phyloP scores from a whole-genome alignment of 2,113 vertebrate species.

The Pseudorasbora parva region DNA sequence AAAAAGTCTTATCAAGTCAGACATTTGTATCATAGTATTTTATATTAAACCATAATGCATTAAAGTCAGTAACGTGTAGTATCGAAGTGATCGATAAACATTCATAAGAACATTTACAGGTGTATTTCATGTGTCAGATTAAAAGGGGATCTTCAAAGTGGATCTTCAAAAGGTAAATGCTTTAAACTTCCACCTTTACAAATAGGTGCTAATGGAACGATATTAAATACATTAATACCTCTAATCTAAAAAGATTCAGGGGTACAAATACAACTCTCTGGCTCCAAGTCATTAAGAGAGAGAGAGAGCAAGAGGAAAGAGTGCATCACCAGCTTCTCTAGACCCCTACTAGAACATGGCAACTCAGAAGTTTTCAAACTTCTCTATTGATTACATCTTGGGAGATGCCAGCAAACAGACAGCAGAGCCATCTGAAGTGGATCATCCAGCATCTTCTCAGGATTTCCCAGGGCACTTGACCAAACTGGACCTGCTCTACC shows the following conservation, averaged over 20 bases:
- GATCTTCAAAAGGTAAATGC: constrained; percentile 46
- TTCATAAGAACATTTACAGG: constrained; percentile 29
- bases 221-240: constrained; percentile 47
- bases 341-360: constrained; percentile 51
- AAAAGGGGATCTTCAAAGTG: constrained; percentile 40
- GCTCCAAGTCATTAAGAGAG: constrained; percentile 4
- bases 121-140: constrained; percentile 27
- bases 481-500: background rate
- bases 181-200: constrained; percentile 33
- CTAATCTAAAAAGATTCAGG: constrained; percentile 13
- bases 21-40: background rate
- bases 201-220: constrained; percentile 45
- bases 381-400: constrained; percentile 75
- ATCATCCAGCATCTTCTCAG: constrained; percentile 14
- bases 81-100: constrained; percentile 29
- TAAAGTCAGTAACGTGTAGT: background rate
- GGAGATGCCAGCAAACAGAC: constrained; percentile 54
- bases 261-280: constrained; percentile 43
- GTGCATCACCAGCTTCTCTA: background rate
- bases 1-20: no score
- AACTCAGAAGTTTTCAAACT: constrained; percentile 60
- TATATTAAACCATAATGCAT: background rate
- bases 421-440: background rate
- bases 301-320: constrained; percentile 44
- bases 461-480: background rate